Evolutionary conservation across 2,797 vertebrate genomes (phyloP), one percentile per base, ranked within the genome.

Genomic region (Vultur gryphus): DNA sequence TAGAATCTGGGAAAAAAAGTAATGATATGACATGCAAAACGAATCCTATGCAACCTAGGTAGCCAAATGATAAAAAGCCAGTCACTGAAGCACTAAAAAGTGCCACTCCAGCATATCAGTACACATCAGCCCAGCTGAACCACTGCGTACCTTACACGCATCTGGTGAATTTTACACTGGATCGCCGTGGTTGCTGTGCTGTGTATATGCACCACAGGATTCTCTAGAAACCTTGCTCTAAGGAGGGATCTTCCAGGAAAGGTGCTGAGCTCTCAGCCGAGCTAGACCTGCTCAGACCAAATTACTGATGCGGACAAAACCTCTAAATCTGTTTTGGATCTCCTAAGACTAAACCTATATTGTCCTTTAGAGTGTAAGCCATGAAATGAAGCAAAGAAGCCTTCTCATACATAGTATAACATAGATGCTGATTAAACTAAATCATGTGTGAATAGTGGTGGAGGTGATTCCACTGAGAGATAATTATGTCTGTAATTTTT

Each of bases 71-170:
- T 48, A 31, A 59, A 55, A 83, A 80, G 1, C 2, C 26, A n/a
- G 26, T n/a, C 44, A 49, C 35, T 26, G 31, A 59, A 70, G 48
- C 10, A 43, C 12, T 58, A 46, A 52, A 84, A 87, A 51, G 6
- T 77, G 5, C 20, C 24, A 26, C 2, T 51, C 7, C 28, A 66
- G 18, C 18, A 15, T 11, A 43, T 23, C 8, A 17, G 20, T n/a
- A 33, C 13, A 59, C 16, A 48, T 13, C 18, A 51, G 21, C 19
- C 10, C 15, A 33, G 39, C 33, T 35, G 44, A 76, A 69, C 3
- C 7, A 28, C 7, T 15, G 3, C 2, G 1, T 25, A 43, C 10
- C 16, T 65, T 49, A 49, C 8, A 65, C 0, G 1, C 15, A 6
- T 10, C 12, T 10, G 6, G 11, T 48, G 31, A 37, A 72, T 33